These are phyloP conservation scores for Aythya baeri DNA, from an alignment of 2,113 vertebrate genomes.

Conservation along the genomic window DNA sequence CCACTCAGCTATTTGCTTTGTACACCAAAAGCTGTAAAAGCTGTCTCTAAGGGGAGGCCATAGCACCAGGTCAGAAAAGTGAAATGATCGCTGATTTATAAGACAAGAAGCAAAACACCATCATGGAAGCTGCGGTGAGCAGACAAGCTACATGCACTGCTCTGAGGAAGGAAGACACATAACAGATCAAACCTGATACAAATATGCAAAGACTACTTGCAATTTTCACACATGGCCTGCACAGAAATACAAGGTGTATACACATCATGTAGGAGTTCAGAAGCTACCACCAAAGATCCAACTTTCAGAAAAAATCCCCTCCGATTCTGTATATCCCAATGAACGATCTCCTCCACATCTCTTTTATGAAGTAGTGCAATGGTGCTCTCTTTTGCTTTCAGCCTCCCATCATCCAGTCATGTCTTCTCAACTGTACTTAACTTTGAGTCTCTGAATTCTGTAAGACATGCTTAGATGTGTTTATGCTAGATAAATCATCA, in stretches of 20 bases:
- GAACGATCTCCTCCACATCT: background rate
- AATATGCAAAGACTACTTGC: background rate
- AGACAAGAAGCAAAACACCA: background rate
- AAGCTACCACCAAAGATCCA: background rate
- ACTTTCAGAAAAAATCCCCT: background rate
- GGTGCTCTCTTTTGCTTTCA: background rate
- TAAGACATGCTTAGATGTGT: background rate
- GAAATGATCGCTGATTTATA: background rate
- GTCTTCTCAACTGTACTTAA: background rate
- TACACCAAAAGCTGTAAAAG: background rate
- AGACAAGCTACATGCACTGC: background rate
- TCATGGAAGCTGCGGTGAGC: background rate
- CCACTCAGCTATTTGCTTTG: background rate
- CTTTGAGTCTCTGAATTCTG: background rate
- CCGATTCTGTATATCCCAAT: background rate
- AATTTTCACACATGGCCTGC: background rate
- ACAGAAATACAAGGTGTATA: background rate
- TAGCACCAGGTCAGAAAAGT: background rate
- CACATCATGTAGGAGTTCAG: fast-evolving
- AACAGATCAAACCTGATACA: background rate
- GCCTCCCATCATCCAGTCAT: background rate
- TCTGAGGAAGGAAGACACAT: background rate
- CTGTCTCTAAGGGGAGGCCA: background rate
- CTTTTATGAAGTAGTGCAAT: background rate
- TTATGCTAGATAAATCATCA: background rate